phyloP scores from a whole-genome alignment of 1,140 invertebrate species.

The Kradibia gibbosae region DNA sequence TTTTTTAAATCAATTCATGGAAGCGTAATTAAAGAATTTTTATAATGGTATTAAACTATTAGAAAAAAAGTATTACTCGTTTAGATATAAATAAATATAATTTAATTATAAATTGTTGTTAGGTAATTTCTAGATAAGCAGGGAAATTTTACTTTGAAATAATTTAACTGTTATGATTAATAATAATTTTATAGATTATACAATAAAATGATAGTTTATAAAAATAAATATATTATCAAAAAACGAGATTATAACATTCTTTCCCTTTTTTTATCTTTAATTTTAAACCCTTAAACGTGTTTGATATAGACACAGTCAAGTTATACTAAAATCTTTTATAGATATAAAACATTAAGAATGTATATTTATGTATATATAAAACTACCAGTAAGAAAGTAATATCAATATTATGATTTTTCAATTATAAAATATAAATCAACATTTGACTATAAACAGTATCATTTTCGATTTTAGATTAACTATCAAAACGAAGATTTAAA shows the following conservation, averaged over 20 bases:
- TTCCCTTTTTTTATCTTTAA: background rate
- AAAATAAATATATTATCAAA: background rate
- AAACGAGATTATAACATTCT: background rate
- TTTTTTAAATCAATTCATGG: background rate
- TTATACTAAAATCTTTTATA: no score
- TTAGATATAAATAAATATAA: background rate
- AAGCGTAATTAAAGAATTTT: background rate
- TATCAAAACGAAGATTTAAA: background rate
- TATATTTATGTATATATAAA: no score
- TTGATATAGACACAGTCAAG: no score
- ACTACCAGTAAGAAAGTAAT: no score
- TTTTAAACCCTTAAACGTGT: no score
- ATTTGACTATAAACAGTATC: background rate
- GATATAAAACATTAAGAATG: no score
- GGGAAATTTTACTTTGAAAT: no score
- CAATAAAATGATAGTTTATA: background rate
- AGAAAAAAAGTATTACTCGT: background rate
- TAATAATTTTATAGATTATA: background rate
- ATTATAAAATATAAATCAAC: no score
- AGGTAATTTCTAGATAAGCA: no score
- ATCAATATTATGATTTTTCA: no score
- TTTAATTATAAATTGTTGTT: background rate
- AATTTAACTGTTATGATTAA: background rate
- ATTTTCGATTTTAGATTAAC: background rate
- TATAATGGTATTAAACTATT: no score